Conservation (phyloP, 2,113 vertebrate genomes). For the Urocitellus parryii region DNA sequence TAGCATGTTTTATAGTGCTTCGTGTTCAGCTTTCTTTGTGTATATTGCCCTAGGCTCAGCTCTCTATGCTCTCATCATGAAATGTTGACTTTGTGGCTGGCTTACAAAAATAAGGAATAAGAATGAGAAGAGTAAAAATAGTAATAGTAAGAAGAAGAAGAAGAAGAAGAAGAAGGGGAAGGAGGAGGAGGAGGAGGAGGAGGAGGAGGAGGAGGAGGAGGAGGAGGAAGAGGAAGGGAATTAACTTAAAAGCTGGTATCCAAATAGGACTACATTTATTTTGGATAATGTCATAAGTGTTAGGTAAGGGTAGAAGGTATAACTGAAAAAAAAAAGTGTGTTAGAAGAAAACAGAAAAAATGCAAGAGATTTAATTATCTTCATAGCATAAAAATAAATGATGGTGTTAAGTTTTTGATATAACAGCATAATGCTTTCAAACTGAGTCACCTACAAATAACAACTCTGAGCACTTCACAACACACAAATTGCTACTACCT, state of each 20-base stretch:
- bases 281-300: not conserved
- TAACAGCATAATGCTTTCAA: not conserved
- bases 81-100: not conserved
- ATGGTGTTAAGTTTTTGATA: not conserved
- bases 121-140: too few relatives aligned
- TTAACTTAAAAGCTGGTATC: not conserved
- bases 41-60: not conserved
- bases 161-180: too few relatives aligned
- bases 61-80: not conserved
- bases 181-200: too few relatives aligned
- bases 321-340: not conserved
- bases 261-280: slow-evolving; percentile 33
- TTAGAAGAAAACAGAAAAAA: not conserved
- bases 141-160: too few relatives aligned
- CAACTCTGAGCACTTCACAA: not conserved
- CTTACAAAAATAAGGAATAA: not conserved
- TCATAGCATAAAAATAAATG: not conserved
- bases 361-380: not conserved
- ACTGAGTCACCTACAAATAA: not conserved
- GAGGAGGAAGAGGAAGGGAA: too few relatives aligned
- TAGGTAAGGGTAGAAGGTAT: not conserved
- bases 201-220: too few relatives aligned
- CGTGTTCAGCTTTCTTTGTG: not conserved
- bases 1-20: not conserved
- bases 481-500: too few relatives aligned